Conservation (phyloP, 2,113 vertebrate species). For the Macquaria australasica region DNA sequence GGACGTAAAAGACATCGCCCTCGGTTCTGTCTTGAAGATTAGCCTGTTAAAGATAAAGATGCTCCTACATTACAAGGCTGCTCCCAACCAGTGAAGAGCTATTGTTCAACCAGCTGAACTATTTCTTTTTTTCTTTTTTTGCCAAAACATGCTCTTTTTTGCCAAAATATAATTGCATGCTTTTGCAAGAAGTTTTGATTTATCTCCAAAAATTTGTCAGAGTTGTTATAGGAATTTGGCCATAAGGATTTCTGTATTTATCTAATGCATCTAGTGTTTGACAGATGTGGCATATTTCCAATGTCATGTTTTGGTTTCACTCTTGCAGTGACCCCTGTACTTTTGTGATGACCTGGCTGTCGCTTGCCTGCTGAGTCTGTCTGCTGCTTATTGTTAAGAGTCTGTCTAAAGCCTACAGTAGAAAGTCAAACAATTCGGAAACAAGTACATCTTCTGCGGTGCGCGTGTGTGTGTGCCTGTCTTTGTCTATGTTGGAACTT, state of each 20-base stretch:
- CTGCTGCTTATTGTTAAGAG: conserved; percentile 41
- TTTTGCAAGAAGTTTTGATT: conserved; percentile 60
- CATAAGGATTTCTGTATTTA: conserved; percentile 44
- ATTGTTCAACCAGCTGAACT: conserved; percentile 53
- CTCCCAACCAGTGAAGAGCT: conserved; percentile 49
- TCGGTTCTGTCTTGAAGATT: conserved; percentile 21
- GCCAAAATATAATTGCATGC: conserved; percentile 72
- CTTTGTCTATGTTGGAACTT: conserved; percentile 28
- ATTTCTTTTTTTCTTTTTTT: conserved; percentile 15
- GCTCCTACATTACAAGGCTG: conserved; percentile 37
- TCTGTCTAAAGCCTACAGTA: conserved; percentile 42
- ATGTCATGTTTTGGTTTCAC: conserved; percentile 41
- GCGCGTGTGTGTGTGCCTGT: conserved; percentile 16
- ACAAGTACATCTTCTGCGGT: conserved; percentile 23
- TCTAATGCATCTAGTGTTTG: conserved; percentile 40
- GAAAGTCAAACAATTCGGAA: conserved; percentile 36
- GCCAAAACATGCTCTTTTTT: conserved; percentile 33
- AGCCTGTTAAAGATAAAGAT: conserved; percentile 40
- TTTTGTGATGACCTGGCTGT: conserved; percentile 46
- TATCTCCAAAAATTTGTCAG: conserved; percentile 46
- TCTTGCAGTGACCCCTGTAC: conserved; percentile 52
- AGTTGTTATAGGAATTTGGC: conserved; percentile 44
- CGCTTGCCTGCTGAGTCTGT: conserved; percentile 49
- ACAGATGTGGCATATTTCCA: conserved; percentile 32
- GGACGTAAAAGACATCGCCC: conserved; percentile 16